Evolutionary conservation across 2,888 invertebrate species (phyloP).

Genomic region (Acrobasis suavella): DNA sequence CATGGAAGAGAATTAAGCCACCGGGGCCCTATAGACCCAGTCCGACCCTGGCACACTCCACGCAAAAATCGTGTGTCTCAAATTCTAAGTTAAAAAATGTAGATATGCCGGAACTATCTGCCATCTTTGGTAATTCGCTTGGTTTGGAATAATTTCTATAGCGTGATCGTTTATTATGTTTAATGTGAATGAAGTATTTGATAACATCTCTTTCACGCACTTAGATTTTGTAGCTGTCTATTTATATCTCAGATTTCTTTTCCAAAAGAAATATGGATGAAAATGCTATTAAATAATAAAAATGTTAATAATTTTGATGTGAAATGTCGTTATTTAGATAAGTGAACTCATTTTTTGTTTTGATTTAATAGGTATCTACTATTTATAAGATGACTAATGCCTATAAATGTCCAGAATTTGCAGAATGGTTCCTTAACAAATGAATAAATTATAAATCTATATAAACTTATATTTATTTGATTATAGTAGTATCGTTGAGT

Average conservation of each 20-base stretch:
- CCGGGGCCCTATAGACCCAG: no score
- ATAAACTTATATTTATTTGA: no score
- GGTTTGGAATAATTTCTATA: slow-evolving; percentile 15
- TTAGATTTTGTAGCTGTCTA: background rate
- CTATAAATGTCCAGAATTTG: no score
- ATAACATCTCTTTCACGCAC: slow-evolving; percentile 8
- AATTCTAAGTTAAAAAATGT: slow-evolving; percentile 14
- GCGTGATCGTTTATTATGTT: slow-evolving; percentile 9
- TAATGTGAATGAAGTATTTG: slow-evolving; percentile 1
- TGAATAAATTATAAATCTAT: no score
- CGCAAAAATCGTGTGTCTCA: slow-evolving; percentile 10
- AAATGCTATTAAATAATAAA: background rate
- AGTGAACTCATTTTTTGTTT: no score
- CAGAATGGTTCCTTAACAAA: no score
- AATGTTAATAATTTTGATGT: no score
- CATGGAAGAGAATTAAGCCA: no score
- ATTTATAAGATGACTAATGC: no score
- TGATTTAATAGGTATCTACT: no score
- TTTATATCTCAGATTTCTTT: background rate
- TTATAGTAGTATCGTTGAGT: no score
- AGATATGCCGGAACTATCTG: slow-evolving; percentile 11
- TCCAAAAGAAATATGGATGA: background rate
- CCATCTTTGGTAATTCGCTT: slow-evolving; percentile 10
- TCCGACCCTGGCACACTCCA: background rate
- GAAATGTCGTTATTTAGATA: no score